Evolutionary conservation across 2,888 invertebrate genomes (phyloP), one percentile per base, ranked within the genome.

Genomic region (Margaritifera margaritifera): DNA sequence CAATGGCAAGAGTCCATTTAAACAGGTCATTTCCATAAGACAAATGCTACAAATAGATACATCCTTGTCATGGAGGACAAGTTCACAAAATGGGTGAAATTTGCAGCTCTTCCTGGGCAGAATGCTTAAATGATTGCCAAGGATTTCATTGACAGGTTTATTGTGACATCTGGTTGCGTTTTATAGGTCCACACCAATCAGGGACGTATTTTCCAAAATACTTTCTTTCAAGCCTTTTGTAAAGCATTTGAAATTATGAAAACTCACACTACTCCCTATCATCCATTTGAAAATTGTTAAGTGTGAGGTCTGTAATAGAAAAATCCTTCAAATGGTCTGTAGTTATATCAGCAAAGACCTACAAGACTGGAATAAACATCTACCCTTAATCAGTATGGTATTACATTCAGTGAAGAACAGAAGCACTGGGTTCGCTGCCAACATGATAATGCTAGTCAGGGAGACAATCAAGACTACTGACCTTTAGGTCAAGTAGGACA

Each of bases 141-240:
- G n/a, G n/a, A n/a, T n/a, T n/a, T 71, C 50, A 50, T 69, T 4
- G 50, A 60, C 2, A n/a, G 59, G 3, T 64, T 75, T 20, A 55
- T 75, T n/a, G 51, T 57, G 20, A 62, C 56, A 20, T 78, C 72
- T 61, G 77, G 77, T 3, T 68, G 71, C 24, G 75, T 75, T 15
- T 54, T 71, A 22, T 42, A 69, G 24, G 57, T 79, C 19, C 66
- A 72, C 6, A 72, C 78, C n/a, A 66, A 74, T 42, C 68, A 71
- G 42, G 74, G 74, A 3, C 19, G 22, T 11, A 74, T 66, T 42
- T 67, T 74, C 8, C 66, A 68, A 20, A 55, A 62, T 19, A 61
- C 67, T 22, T 52, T 74, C 27, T 67, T 68, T 27, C 6, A 53
- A 2, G 65, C 61, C 8, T 56, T 71, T 6, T 74, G 71, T 25